These are phyloP conservation scores for Brachyrhaphis roseni DNA, from an alignment of 2,797 vertebrate genomes.

Conservation along the genomic window DNA sequence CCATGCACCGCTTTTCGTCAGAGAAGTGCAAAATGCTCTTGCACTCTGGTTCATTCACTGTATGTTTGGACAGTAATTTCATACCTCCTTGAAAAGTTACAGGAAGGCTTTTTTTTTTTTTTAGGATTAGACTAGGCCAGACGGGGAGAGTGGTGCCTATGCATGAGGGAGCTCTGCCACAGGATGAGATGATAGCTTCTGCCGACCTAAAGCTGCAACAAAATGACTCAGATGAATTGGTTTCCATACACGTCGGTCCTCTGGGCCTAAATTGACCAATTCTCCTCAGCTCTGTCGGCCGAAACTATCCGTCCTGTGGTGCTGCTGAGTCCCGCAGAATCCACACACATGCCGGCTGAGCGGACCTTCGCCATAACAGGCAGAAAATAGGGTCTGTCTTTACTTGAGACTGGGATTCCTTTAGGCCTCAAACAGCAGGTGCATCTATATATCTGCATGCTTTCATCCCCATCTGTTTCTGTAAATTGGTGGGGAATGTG, in stretches of 20 bases:
- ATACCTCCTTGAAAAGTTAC: slow-evolving; percentile 51
- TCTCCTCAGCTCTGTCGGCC: slow-evolving; percentile 53
- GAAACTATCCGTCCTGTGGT: slow-evolving; percentile 56
- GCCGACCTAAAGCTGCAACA: slow-evolving; percentile 65
- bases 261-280: slow-evolving; percentile 49
- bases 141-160: slow-evolving; percentile 46
- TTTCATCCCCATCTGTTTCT: slow-evolving; percentile 30
- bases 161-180: slow-evolving; percentile 51
- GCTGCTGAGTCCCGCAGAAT: slow-evolving; percentile 64
- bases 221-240: slow-evolving; percentile 62
- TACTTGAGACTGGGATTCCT: slow-evolving; percentile 44
- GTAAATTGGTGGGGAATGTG: slow-evolving; percentile 48
- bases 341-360: slow-evolving; percentile 41
- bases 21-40: slow-evolving; percentile 37
- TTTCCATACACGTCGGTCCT: slow-evolving; percentile 61
- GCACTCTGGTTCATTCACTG: slow-evolving; percentile 45
- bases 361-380: slow-evolving; percentile 71
- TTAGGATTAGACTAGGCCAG: slow-evolving; percentile 57
- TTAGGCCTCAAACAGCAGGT: slow-evolving; percentile 46
- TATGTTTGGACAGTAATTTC: slow-evolving; percentile 61
- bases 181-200: slow-evolving; percentile 47
- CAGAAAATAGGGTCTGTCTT: slow-evolving; percentile 80
- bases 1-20: slow-evolving; percentile 10
- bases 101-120: slow-evolving; percentile 49
- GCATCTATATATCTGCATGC: slow-evolving; percentile 32